phyloP scores from a whole-genome alignment of 2,888 invertebrate genomes.

The Spialia ferax region DNA sequence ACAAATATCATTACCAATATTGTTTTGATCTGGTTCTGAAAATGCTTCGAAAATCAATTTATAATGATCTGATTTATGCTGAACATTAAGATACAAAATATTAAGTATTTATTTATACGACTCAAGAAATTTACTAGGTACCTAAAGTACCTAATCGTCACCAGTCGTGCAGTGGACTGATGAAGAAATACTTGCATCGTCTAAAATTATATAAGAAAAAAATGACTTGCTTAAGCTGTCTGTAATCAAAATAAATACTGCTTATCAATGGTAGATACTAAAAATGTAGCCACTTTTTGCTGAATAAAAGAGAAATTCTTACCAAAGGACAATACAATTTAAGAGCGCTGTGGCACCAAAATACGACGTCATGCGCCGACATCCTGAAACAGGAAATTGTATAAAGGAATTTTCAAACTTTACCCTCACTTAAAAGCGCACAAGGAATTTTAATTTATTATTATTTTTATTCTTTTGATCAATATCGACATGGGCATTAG shows the following conservation, averaged over 20 bases:
- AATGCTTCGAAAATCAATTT: too few species aligned
- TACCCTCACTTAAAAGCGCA: not conserved
- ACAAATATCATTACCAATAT: constrained; percentile 24
- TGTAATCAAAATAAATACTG: not conserved
- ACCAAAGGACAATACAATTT: constrained; percentile 40
- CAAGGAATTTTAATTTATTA: not conserved
- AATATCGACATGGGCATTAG: too few species aligned
- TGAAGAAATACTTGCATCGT: too few species aligned
- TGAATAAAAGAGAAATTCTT: constrained; percentile 19
- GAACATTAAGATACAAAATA: too few species aligned
- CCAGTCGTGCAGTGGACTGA: too few species aligned
- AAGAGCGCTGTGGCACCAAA: constrained; percentile 26
- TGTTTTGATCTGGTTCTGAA: not conserved
- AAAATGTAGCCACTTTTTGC: not conserved
- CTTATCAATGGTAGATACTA: not conserved
- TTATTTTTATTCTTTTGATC: constrained; percentile 2
- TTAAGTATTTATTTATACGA: too few species aligned
- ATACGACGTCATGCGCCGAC: constrained; percentile 35
- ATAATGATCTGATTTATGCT: too few species aligned
- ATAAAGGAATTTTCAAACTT: constrained; percentile 17
- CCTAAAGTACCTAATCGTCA: too few species aligned
- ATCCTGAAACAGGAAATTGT: constrained; percentile 42
- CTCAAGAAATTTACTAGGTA: too few species aligned
- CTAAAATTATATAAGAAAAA: too few species aligned
- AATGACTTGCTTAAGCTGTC: too few species aligned